Evolutionary conservation across 1,140 invertebrate species (phyloP), one percentile per base, ranked within the genome.

Genomic region (Steinernema khuongi): DNA sequence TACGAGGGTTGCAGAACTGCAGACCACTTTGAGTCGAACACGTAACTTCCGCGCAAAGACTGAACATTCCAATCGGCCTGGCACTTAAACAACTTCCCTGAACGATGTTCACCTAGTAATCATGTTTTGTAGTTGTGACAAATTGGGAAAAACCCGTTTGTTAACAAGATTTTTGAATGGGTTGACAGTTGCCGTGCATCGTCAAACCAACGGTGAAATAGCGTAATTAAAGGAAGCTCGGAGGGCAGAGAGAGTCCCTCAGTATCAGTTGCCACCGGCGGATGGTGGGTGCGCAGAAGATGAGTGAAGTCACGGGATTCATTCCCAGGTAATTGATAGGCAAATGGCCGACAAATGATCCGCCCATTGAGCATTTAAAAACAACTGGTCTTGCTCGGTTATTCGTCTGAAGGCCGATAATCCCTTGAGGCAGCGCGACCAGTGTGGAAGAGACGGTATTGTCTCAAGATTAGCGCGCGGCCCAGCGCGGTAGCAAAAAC

Each of bases 261-360:
- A n/a, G n/a, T n/a, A 41, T 2, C 50, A 17, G 50, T 7, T 60
- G 50, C 14, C 50, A 14, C 14, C 50, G 19, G 14, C 7, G 19
- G 11, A 2, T n/a, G 26, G 26, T 22, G 50, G 50, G 11, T 11
- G 22, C 22, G 50, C 14, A 14, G 14, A 22, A 22, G 26, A 11
- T 60, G 50, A 60, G 50, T 60, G 50, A 60, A 60, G 50, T 14
- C 14, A 22, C 22, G 11, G 36, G 36, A 11, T 60, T 60, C 50
- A 60, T 60, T 60, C 50, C 50, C 50, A 60, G 50, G 50, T 60
- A 60, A 60, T 60, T 60, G 50, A 60, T 60, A 60, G 50, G 50
- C 50, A 60, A 60, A 60, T 60, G 50, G 50, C 14, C 50, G 50
- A 7, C 50, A 60, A 60, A 60, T 60, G 50, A 60, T 14, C 50